Percentiles rank a stretch among this genome's conserved stretches.
Conservation (phyloP, 1,140 invertebrate genomes). For the Drosophila lowei region DNA sequence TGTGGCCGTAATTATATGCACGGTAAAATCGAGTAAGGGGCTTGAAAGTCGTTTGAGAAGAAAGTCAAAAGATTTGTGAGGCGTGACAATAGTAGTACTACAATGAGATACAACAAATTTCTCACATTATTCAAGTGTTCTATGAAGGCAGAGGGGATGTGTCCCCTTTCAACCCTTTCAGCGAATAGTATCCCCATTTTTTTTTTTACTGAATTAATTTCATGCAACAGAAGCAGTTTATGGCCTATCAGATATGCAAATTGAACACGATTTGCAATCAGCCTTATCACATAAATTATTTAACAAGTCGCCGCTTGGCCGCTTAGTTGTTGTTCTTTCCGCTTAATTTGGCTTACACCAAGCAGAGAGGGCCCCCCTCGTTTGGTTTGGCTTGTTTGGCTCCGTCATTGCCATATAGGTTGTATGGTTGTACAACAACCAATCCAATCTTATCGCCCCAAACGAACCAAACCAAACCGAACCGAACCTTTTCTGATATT, state of each 20-base stretch:
- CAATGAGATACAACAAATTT: slow-evolving; percentile 9
- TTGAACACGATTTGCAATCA: slow-evolving; percentile 58
- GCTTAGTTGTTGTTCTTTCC: slow-evolving; percentile 15
- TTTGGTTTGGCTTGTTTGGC: slow-evolving; percentile 27
- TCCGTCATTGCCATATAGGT: slow-evolving; percentile 35
- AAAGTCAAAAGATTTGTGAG: slow-evolving; percentile 46
- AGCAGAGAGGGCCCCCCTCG: not conserved
- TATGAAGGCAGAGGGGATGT: slow-evolving; percentile 1
- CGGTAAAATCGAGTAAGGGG: slow-evolving; percentile 3
- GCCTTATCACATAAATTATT: slow-evolving; percentile 63
- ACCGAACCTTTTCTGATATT: slow-evolving; percentile 49
- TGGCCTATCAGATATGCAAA: slow-evolving; percentile 64
- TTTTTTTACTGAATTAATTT: slow-evolving; percentile 26
- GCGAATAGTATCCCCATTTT: not conserved
- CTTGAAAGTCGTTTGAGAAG: slow-evolving; percentile 29
- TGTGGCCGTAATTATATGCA: slow-evolving; percentile 49
- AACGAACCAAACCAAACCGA: slow-evolving; percentile 7
- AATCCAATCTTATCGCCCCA: slow-evolving; percentile 38
- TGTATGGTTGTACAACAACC: slow-evolving; percentile 27
- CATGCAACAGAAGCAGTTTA: slow-evolving; percentile 48
- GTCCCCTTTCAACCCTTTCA: not conserved
- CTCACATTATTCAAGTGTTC: slow-evolving; percentile 21
- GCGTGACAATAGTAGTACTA: slow-evolving; percentile 12
- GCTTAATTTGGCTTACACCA: slow-evolving; percentile 35
- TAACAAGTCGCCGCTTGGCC: slow-evolving; percentile 38